Evolutionary conservation across 1,140 invertebrate genomes (phyloP).

Genomic region (Drosophila ohnishii): DNA sequence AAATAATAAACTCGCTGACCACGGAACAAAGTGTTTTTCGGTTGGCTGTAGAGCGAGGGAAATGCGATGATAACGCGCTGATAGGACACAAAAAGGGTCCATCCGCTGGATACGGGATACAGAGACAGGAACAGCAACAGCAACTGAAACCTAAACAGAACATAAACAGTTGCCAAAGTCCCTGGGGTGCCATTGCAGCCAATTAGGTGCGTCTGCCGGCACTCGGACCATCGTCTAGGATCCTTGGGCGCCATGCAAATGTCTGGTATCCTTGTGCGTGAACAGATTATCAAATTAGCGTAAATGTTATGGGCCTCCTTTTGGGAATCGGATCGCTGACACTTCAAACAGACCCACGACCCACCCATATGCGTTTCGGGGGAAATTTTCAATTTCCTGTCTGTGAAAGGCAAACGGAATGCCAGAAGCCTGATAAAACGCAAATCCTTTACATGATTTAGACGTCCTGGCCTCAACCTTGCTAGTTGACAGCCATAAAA

Average conservation of each 20-base stretch:
- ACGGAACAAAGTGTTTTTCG: conserved; percentile 50
- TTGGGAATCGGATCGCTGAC: conserved; percentile 59
- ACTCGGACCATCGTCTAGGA: background rate
- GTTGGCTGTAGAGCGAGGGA: conserved; percentile 57
- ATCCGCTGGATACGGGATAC: conserved; percentile 14
- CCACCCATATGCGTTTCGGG: conserved; percentile 32
- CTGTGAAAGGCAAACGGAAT: conserved; percentile 21
- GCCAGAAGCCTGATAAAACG: conserved; percentile 56
- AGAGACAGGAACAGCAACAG: conserved; percentile 2
- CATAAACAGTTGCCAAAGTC: conserved; percentile 35
- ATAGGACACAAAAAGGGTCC: conserved; percentile 66
- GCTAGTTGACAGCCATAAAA: conserved; percentile 69
- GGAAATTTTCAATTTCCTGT: conserved; percentile 80
- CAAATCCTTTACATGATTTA: conserved; percentile 76
- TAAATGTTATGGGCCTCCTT: conserved; percentile 78
- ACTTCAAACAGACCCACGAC: conserved; percentile 34
- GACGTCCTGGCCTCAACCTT: conserved; percentile 57
- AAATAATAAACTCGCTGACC: conserved; percentile 82
- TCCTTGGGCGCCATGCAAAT: conserved; percentile 64
- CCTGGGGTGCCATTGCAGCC: conserved; percentile 81
- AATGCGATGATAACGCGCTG: conserved; percentile 82
- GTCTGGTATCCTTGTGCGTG: conserved; percentile 71
- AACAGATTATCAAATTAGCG: conserved; percentile 82
- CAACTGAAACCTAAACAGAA: conserved; percentile 29
- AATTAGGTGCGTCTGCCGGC: conserved; percentile 75